Conservation (phyloP, 2,113 vertebrate genomes). For the Sminthopsis crassicaudata region DNA sequence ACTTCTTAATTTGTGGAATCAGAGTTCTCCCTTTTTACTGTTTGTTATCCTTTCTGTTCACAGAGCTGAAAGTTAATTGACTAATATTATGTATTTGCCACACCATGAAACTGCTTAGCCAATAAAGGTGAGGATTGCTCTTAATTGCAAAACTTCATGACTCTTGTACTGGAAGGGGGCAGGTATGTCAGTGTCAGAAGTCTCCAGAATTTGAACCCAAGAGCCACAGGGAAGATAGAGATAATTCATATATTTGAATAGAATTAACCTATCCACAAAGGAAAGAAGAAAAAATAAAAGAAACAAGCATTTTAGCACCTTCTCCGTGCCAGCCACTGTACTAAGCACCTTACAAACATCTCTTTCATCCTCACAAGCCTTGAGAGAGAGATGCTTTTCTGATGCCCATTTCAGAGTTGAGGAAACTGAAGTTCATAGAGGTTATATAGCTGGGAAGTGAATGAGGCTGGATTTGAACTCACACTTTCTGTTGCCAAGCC, state of each 20-base stretch:
- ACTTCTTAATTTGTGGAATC: background rate
- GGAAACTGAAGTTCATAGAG: background rate
- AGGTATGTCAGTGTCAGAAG: background rate
- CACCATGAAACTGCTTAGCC: background rate
- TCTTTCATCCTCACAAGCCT: background rate
- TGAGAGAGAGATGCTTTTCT: background rate
- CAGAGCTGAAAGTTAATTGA: background rate
- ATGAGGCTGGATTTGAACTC: background rate
- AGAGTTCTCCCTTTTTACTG: background rate
- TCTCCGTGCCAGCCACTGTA: too few species aligned
- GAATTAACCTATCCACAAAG: background rate
- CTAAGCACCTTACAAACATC: background rate
- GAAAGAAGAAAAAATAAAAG: background rate
- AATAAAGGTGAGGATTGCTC: background rate
- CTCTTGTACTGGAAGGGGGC: background rate
- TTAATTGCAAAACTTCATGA: background rate
- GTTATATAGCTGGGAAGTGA: background rate
- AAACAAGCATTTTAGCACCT: background rate
- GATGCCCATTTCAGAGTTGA: background rate
- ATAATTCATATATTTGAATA: background rate
- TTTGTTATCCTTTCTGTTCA: background rate
- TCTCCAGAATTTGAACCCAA: too few species aligned
- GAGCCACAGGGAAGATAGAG: background rate
- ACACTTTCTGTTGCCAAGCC: background rate
- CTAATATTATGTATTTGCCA: background rate